These are phyloP conservation scores for Thereva unica DNA, from an alignment of 2,888 invertebrate species.

Conservation along the genomic window DNA sequence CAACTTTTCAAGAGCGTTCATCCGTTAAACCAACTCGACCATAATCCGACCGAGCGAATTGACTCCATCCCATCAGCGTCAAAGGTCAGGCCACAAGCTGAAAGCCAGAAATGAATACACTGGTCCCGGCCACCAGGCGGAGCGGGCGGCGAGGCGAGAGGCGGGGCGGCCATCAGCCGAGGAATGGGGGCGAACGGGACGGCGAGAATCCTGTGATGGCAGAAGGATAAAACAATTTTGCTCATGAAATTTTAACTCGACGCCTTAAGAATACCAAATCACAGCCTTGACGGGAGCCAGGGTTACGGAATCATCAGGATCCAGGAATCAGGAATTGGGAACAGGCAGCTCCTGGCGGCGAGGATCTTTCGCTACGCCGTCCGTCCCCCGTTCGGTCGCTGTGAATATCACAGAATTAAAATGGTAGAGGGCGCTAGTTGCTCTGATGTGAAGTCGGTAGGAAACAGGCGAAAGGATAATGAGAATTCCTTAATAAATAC, in stretches of 20 bases:
- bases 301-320: not conserved
- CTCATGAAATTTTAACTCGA: conserved; percentile 37
- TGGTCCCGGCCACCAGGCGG: not conserved
- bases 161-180: not conserved
- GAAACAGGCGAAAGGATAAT: conserved; percentile 37
- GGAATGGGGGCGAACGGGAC: not conserved
- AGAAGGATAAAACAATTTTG: conserved; percentile 35
- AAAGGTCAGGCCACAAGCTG: conserved; percentile 28
- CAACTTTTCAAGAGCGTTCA: conserved; percentile 32
- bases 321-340: not conserved
- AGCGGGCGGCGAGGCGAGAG: not conserved
- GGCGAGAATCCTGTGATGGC: no score
- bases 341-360: no score
- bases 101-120: conserved; percentile 32
- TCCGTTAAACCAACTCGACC: conserved; percentile 34
- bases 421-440: conserved; percentile 19
- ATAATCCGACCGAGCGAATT: conserved; percentile 23
- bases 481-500: conserved; percentile 38
- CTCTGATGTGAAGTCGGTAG: not conserved
- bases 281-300: conserved; percentile 14
- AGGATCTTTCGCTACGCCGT: no score
- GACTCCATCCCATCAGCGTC: conserved; percentile 23
- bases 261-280: conserved; percentile 36
- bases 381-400: no score
- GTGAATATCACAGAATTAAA: conserved; percentile 25